Base-by-base conservation (phyloP, 2,113 vertebrate genomes). In the Neogale vison region DNA sequence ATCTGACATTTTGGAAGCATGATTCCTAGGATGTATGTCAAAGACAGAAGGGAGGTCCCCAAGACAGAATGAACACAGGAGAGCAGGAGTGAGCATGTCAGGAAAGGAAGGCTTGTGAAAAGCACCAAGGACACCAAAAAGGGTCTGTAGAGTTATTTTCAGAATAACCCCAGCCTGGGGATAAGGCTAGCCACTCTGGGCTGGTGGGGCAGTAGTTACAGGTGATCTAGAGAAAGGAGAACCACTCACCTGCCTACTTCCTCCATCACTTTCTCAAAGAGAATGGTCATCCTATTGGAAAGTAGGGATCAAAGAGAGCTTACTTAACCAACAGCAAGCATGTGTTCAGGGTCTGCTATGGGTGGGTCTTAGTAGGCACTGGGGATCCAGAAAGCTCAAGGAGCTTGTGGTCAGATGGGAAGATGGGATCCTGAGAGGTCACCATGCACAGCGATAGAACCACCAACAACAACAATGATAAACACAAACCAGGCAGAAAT, bases 1-100 rank as follows among this genome's bases (percentile, higher is more conserved):
- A 55, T 79, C 83, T 89, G 26, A 29, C 20, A 17, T 91, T 59
- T 61, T 55, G 8, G 72, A 89, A 88, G 67, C 0, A 1, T 17
- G 74, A 63, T 29, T 76, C 17, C 5, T 57, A n/a, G 47, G 24
- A 18, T 0, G 0, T 18, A 13, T 0, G 0, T 29, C 47, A 52
- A 80, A 47, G 59, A 39, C 18, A 20, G 80, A 55, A 57, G 36
- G 1, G 10, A 47, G 45, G 59, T 36, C 47, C 65, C 24, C 39
- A 61, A 9, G 9, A 50, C 52, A 72, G 63, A 86, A 67, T 34
- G 42, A 7, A 42, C 10, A 52, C 1, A 21, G 39, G 81, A 80
- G 18, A 88, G 29, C 2, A 1, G 55, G 15, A 90, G 8, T 42
- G 77, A 91, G 71, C 20, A 8, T 8, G 12, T 69, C 17, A 47